Base-by-base conservation (phyloP, 2,113 vertebrate genomes). In the human region DNA sequence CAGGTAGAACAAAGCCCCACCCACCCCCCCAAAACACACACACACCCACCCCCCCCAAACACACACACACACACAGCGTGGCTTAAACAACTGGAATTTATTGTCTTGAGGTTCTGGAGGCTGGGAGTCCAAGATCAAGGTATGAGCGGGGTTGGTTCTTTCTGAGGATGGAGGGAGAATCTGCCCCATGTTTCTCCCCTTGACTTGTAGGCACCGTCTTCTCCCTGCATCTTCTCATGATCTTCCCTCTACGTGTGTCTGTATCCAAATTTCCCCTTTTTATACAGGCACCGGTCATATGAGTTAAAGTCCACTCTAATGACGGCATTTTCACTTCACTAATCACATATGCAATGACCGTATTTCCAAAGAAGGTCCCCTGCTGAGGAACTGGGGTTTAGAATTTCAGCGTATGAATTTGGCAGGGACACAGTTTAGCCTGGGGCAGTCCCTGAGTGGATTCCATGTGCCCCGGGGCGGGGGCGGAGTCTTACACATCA, bases 401-500 rank as follows among this genome's bases (percentile, higher is more conserved):
- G 73, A 17, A 76, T 27, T 30, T 48, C 40, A 48, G 30, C 13
- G 16, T 48, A 30, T 30, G 43, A 30, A 8, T 45, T 30, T 45
- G 40, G 23, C 14, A 43, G 73, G 40, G 43, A 48, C 12, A 45
- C 73, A 18, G 23, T 17, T 30, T 8, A 48, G 73, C 25, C 73
- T n/a, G 45, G 6, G 17, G 8, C 25, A 30, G 30, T 22, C 30
- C 48, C 48, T 2, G 17, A 16, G 66, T 20, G 50, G 84, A 55
- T n/a, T 20, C 7, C 25, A 8, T 55, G 35, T 16, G 17, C 22
- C 48, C 22, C 7, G 43, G 32, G 61, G 83, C 12, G 0, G 43
- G 43, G 45, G 43, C 6, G 2, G 20, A 9, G 8, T 38, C 35
- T 72, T 16, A 9, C 9, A 3, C 2, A 0, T 10, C 48, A 6